A percentile compares a stretch with the other conserved stretches of the same genome.
These are phyloP conservation scores for Porites australiensis DNA, from an alignment of 64 coral and sea anemone species.

Conservation along the genomic window DNA sequence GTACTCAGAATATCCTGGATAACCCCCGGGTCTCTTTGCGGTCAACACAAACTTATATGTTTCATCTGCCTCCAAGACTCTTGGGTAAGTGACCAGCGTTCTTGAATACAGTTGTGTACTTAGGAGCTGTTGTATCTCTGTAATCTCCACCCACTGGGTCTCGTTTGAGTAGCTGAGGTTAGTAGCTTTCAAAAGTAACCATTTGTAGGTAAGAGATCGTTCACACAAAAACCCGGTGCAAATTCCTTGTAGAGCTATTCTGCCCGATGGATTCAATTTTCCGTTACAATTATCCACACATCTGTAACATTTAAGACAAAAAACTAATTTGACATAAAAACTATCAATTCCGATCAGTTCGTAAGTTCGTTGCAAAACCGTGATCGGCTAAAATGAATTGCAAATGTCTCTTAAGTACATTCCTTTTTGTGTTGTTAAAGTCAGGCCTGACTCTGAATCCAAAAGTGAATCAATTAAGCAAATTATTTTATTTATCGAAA, in stretches of 20 bases:
- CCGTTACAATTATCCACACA: constrained; percentile 1
- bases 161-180: background rate
- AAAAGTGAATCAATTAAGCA: too few species aligned
- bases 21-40: background rate
- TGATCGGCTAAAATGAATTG: too few species aligned
- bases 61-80: background rate
- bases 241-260: background rate
- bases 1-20: constrained; percentile 21
- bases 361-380: too few species aligned
- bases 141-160: background rate
- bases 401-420: too few species aligned
- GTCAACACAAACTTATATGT: constrained; percentile 11
- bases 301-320: background rate
- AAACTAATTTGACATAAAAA: too few species aligned
- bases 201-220: background rate
- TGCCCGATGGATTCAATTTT: constrained; percentile 3
- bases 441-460: too few species aligned
- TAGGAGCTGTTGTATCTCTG: background rate
- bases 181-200: background rate
- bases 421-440: too few species aligned
- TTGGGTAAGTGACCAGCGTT: background rate
- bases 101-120: constrained; percentile 7
- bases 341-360: too few species aligned
- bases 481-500: too few species aligned
- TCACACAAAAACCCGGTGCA: background rate